Evolutionary conservation across 2,113 vertebrate genomes (phyloP).

Genomic region (Serinus canaria): DNA sequence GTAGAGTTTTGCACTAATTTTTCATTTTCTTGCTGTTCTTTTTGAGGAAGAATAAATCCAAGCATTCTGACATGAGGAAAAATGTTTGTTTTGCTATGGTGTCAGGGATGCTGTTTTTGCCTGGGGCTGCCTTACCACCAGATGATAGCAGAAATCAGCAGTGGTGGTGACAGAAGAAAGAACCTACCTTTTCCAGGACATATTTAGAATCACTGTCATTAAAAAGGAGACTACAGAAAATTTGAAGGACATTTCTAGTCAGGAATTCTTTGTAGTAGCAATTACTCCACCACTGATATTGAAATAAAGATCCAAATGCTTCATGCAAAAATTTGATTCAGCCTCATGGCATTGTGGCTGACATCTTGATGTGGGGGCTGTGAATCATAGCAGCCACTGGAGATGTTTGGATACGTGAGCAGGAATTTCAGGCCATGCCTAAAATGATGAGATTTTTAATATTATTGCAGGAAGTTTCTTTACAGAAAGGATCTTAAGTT

Average conservation of each 20-base stretch:
- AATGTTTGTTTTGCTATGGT: not conserved
- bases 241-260: not conserved
- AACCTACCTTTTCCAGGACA: not conserved
- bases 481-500: not conserved
- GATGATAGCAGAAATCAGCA: not conserved
- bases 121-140: not conserved
- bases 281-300: not conserved
- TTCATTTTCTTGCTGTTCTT: not conserved
- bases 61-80: not conserved
- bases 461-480: not conserved
- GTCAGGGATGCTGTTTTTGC: accelerated
- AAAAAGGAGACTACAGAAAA: not conserved
- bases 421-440: not conserved
- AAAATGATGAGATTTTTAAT: not conserved
- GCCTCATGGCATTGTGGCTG: not conserved
- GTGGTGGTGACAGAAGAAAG: not conserved
- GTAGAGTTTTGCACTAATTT: not conserved
- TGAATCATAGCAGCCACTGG: not conserved
- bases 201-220: not conserved
- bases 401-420: not conserved
- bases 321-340: not conserved
- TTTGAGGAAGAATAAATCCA: not conserved
- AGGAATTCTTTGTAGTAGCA: not conserved
- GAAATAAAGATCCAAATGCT: not conserved
- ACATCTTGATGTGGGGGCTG: accelerated